Evolutionary conservation across 92 coral and sea anemone genomes (phyloP), one percentile per base, ranked within the genome.

Genomic region (Phymanthus crucifer): DNA sequence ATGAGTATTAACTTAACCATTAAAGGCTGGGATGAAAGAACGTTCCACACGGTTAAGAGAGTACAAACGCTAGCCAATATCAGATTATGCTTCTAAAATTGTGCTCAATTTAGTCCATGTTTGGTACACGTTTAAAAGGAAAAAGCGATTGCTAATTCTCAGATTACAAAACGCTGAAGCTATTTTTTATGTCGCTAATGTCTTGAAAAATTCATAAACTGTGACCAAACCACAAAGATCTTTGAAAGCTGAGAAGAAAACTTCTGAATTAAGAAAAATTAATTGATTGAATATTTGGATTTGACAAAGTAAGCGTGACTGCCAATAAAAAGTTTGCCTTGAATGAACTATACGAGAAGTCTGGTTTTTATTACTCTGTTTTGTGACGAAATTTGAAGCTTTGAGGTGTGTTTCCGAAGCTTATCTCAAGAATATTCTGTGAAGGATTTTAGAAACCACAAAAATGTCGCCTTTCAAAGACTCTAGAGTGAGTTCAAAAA

Each of bases 351-450:
- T 43, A 7, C 34, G 1, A 13, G 1, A 13, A 29, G 29, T 61
- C 35, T 61, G 68, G 68, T 29, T 61, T 24, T 7, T 27, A 10
- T 24, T 54, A 50, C 33, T 48, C 36, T 45, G 32, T 48, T 74
- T 48, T 74, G 37, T 18, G 66, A 74, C 57, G 40, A 47, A 27
- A 34, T n/a, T 35, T 37, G 36, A 17, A 45, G 36, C 10, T 54
- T 75, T 37, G 65, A 45, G 32, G 70, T 26, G 61, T 26, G 24
- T 61, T 10, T 27, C 18, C 13, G 37, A 54, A 76, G 54, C 52
- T 77, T 77, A 77, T 77, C 81, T 38, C 81, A 77, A 52, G 72
- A 77, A 61, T 35, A 69, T 69, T 69, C 54, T 65, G 21, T 23
- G 38, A 38, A 77, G 35, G 72, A 16, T 64, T 58, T 23, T 2